Evolutionary conservation across 2,888 invertebrate species (phyloP).

Genomic region (Tiliacea aurago): DNA sequence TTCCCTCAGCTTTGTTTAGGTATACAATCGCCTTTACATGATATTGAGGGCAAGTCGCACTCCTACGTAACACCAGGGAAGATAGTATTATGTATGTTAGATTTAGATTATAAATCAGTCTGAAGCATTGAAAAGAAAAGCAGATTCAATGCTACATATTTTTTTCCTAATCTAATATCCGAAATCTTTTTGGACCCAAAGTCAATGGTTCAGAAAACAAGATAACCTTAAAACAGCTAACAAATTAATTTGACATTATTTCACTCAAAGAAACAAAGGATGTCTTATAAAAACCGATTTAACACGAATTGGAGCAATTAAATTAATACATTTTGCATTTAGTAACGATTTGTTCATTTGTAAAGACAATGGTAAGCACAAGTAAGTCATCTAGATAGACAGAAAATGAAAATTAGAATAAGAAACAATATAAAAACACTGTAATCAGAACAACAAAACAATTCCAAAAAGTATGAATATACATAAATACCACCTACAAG

Average conservation of each 20-base stretch:
- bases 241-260: conserved; percentile 25
- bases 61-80: conserved; percentile 4
- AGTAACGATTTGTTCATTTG: background rate
- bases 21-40: conserved; percentile 58
- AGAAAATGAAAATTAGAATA: background rate
- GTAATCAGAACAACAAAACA: background rate
- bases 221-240: conserved; percentile 1
- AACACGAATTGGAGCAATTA: conserved; percentile 13
- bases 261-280: conserved; percentile 17
- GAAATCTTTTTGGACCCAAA: background rate
- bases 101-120: background rate
- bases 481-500: background rate
- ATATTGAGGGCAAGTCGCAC: conserved; percentile 16
- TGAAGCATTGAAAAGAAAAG: background rate
- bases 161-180: background rate
- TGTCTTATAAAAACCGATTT: conserved; percentile 2
- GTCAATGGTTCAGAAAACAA: conserved; percentile 41
- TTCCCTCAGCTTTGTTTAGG: conserved; percentile 46
- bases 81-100: background rate
- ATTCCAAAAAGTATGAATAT: background rate
- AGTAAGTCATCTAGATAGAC: background rate
- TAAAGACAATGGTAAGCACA: background rate
- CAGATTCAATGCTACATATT: background rate
- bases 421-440: background rate
- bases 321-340: background rate